Evolutionary conservation across 2,888 invertebrate genomes (phyloP), one percentile per base, ranked within the genome.

Genomic region (Clitarchus hookeri): DNA sequence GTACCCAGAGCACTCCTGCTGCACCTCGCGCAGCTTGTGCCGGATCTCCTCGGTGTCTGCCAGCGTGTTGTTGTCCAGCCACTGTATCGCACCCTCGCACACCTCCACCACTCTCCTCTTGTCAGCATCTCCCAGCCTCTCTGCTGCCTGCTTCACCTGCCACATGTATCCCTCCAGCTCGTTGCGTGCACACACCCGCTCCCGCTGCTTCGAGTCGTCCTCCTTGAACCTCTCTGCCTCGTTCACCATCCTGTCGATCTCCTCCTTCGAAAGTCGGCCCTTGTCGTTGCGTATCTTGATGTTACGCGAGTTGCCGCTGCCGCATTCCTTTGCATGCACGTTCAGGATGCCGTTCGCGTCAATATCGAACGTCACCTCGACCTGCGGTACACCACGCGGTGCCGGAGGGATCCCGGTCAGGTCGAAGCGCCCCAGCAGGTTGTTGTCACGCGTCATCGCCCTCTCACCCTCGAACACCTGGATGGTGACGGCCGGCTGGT

Each of bases 271-370:
- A 16, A 97, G 93, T 8, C 97, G 94, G 0, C 97, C 97, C 90
- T 96, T 97, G 90, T 97, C 97, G 89, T 97, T 97, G 6, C 96
- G 96, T 87, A 97, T 97, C 53, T 96, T 97, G 88, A 97, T 97
- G 89, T 95, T 94, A 90, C 96, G 96, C 0, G 94, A 94, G 87
- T 94, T 95, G 2, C 93, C 93, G 0, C 97, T 96, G 88, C 96
- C 96, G 89, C 93, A 94, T 89, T 97, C 97, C 89, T 94, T 94
- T 19, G 96, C 96, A 11, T 94, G 95, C 0, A 96, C 96, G 80
- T 87, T 86, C 36, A 87, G 86, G 85, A 92, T 92, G 85, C 92
- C 92, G 88, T 92, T 92, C 80, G 91, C 91, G 88, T 92, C 92
- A 54, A 92, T 88, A 87, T 91, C 91, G 87, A 92, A 92, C 84